phyloP scores from a whole-genome alignment of 2,888 invertebrate species.

The Cyrtodaria siliqua region DNA sequence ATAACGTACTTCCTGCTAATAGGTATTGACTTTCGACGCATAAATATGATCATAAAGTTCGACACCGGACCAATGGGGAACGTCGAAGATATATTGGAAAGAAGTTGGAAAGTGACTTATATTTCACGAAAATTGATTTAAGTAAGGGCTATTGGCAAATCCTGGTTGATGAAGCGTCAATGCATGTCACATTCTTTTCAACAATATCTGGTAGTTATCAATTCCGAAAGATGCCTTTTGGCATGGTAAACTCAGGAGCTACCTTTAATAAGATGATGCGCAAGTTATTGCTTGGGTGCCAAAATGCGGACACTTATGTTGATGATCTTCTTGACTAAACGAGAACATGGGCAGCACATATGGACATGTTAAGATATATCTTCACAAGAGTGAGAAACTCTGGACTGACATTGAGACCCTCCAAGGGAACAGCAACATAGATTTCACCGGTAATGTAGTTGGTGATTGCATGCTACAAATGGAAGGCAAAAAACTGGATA shows the following conservation, averaged over 20 bases:
- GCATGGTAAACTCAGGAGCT: no score
- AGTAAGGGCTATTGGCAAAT: no score
- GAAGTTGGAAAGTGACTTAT: slow-evolving; percentile 1
- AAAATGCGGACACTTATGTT: slow-evolving; percentile 10
- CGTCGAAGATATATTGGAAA: slow-evolving; percentile 33
- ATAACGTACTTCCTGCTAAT: no score
- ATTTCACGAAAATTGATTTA: slow-evolving; percentile 1
- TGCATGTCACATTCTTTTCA: neutral
- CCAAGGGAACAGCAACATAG: slow-evolving; percentile 18
- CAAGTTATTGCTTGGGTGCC: neutral
- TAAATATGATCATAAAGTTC: neutral
- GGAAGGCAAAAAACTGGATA: slow-evolving; percentile 8
- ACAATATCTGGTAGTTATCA: neutral
- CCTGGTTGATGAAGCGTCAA: neutral
- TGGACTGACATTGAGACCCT: slow-evolving; percentile 24
- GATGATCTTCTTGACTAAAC: slow-evolving; percentile 17
- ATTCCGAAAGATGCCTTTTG: no score
- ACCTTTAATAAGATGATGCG: no score
- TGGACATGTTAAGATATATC: slow-evolving; percentile 4
- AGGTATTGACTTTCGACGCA: no score
- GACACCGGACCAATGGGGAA: no score
- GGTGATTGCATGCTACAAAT: no score
- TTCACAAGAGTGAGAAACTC: slow-evolving; percentile 6
- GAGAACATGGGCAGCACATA: slow-evolving; percentile 19
- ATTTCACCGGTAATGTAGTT: no score